Percentiles rank a stretch among this genome's conserved stretches.
Conservation (phyloP, 2,888 invertebrate species). For the Clitarchus hookeri region DNA sequence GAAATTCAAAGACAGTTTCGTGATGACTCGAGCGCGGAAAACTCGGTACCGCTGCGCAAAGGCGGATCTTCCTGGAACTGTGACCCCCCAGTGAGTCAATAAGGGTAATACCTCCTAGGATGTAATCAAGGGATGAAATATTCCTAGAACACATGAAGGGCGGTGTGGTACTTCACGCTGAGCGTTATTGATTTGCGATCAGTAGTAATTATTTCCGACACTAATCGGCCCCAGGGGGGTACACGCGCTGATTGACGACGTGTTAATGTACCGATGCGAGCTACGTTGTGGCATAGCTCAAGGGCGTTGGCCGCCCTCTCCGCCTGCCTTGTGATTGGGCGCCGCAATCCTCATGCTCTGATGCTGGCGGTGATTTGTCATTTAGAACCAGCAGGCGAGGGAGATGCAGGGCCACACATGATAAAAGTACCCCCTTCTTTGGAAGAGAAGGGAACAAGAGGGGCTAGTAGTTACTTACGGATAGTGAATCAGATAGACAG, state of each 20-base stretch:
- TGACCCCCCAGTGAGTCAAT: background rate
- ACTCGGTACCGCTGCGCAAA: background rate
- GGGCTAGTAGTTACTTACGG: no score
- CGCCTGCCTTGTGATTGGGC: no score
- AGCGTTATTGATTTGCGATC: slow-evolving; percentile 2
- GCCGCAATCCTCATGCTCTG: no score
- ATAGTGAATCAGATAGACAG: no score
- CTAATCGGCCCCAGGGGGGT: background rate
- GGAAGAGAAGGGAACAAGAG: no score
- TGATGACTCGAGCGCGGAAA: background rate
- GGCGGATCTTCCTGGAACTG: background rate
- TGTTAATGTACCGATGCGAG: background rate
- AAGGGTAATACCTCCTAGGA: background rate
- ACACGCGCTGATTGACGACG: background rate
- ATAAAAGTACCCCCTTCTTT: no score
- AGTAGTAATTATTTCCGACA: background rate
- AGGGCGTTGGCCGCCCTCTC: no score
- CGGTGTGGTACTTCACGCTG: background rate
- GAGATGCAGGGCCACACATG: no score
- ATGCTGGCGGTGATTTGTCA: no score
- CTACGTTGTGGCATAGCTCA: no score
- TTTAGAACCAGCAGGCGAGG: no score
- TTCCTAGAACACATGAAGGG: background rate
- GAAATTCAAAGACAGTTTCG: background rate
- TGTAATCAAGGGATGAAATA: background rate